A percentile compares a stretch with the other conserved stretches of the same genome.
Conservation (phyloP, 2,888 invertebrate species). For the Cactoblastis cactorum region DNA sequence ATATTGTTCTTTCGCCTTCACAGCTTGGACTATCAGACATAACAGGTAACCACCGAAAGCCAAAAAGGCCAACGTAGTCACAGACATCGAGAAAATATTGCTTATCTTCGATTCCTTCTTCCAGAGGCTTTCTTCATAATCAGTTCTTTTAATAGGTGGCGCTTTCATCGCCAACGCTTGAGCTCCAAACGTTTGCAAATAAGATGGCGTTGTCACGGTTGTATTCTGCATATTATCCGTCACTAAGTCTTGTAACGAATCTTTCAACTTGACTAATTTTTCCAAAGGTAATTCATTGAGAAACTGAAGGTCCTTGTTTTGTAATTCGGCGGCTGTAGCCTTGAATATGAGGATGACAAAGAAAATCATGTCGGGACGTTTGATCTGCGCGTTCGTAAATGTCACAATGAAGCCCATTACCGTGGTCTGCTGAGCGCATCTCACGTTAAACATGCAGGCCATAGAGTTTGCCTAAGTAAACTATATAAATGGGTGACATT, state of each 20-base stretch:
- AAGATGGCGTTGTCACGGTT: constrained; percentile 40
- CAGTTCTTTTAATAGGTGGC: constrained; percentile 56
- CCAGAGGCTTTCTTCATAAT: constrained; percentile 66
- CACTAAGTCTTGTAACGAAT: constrained; percentile 54
- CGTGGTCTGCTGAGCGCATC: constrained; percentile 60
- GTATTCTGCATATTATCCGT: constrained; percentile 44
- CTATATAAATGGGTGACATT: constrained; percentile 16
- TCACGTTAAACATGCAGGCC: constrained; percentile 42
- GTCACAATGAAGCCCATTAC: constrained; percentile 41
- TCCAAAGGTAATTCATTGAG: constrained; percentile 85
- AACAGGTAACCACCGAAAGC: constrained; percentile 92
- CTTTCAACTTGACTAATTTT: constrained; percentile 82
- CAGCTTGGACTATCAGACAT: constrained; percentile 87
- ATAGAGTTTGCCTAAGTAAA: constrained; percentile 24
- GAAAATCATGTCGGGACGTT: constrained; percentile 44
- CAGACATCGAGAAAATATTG: constrained; percentile 86
- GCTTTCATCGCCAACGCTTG: constrained; percentile 63
- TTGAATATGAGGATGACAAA: constrained; percentile 30
- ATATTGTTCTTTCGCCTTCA: constrained; percentile 81
- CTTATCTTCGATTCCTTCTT: constrained; percentile 82
- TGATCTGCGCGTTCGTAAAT: constrained; percentile 31
- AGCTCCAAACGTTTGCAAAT: constrained; percentile 55
- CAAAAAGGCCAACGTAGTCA: constrained; percentile 88
- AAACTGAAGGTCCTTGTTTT: constrained; percentile 63
- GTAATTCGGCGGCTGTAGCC: constrained; percentile 34